A percentile compares a stretch with the other conserved stretches of the same genome.
These are phyloP conservation scores for Cydia fagiglandana DNA, from an alignment of 1,140 invertebrate species.

Conservation along the genomic window DNA sequence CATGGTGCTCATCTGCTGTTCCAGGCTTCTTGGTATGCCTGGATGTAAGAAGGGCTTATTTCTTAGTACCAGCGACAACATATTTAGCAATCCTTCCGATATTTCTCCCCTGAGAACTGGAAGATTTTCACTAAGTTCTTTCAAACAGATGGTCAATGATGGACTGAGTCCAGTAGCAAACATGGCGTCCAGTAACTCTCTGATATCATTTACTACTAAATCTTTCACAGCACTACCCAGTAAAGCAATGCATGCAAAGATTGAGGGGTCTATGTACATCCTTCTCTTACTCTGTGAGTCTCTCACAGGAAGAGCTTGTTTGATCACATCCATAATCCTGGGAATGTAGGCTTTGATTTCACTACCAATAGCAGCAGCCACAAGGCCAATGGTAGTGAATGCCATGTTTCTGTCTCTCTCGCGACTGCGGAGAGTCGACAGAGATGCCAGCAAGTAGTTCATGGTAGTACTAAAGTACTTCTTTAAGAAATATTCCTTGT, in stretches of 20 bases:
- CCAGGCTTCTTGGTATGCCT: conserved; percentile 83
- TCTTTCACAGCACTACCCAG: conserved; percentile 92
- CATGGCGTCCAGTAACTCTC: conserved; percentile 94
- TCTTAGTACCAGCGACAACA: conserved; percentile 93
- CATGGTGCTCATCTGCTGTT: conserved; percentile 75
- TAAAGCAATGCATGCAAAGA: conserved; percentile 97
- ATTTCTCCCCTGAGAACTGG: conserved; percentile 94
- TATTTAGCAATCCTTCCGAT: conserved; percentile 93
- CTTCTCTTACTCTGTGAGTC: conserved; percentile 87
- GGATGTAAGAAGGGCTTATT: conserved; percentile 91
- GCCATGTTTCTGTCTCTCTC: conserved; percentile 92
- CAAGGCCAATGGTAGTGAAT: conserved; percentile 93
- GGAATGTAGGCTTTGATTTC: conserved; percentile 90
- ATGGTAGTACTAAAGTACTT: conserved; percentile 90
- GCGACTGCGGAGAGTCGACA: conserved; percentile 86
- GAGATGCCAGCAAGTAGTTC: conserved; percentile 87
- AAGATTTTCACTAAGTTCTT: conserved; percentile 93
- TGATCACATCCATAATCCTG: conserved; percentile 93
- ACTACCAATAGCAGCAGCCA: conserved; percentile 93
- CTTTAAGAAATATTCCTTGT: conserved; percentile 88
- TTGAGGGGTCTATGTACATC: conserved; percentile 89
- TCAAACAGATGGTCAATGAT: conserved; percentile 92
- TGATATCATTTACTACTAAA: conserved; percentile 87
- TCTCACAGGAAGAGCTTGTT: conserved; percentile 88
- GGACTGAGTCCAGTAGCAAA: conserved; percentile 94